Percentiles rank a stretch among this genome's conserved stretches.
Evolutionary conservation across 37 sponge, comb jelly and placozoan species (phyloP).

Genomic region (Ephydatia muelleri): DNA sequence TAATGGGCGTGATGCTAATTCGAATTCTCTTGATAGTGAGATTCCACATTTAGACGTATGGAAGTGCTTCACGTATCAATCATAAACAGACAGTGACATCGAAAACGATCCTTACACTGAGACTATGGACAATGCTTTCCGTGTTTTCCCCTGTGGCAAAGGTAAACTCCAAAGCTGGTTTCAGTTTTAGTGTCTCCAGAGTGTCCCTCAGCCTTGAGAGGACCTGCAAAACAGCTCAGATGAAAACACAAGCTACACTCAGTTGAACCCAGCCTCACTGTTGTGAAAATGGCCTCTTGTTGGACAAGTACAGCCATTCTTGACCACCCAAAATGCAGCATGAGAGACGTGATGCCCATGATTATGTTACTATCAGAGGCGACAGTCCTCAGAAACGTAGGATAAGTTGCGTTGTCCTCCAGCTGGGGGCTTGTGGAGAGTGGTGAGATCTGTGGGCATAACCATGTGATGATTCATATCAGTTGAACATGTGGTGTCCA

Average conservation of each 20-base stretch:
- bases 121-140: background rate
- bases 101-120: constrained; percentile 4
- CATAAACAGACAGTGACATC: background rate
- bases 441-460: constrained; percentile 35
- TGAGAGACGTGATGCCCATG: constrained; percentile 21
- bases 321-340: constrained; percentile 48
- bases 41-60: too few species aligned
- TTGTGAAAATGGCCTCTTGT: constrained; percentile 43
- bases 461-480: too few species aligned
- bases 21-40: too few species aligned
- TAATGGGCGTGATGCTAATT: too few species aligned
- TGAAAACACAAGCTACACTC: background rate
- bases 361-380: constrained; percentile 61
- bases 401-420: constrained; percentile 2
- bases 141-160: constrained; percentile 43
- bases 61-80: too few species aligned
- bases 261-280: too few species aligned
- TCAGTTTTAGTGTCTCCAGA: background rate
- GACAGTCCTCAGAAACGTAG: constrained; percentile 46
- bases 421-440: constrained; percentile 55
- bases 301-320: constrained; percentile 56
- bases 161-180: constrained; percentile 21
- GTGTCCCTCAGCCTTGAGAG: background rate
- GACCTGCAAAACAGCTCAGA: constrained; percentile 5
- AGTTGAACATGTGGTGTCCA: too few species aligned